These are phyloP conservation scores for Drosophila sucinea DNA, from an alignment of 1,140 invertebrate genomes.

Conservation along the genomic window DNA sequence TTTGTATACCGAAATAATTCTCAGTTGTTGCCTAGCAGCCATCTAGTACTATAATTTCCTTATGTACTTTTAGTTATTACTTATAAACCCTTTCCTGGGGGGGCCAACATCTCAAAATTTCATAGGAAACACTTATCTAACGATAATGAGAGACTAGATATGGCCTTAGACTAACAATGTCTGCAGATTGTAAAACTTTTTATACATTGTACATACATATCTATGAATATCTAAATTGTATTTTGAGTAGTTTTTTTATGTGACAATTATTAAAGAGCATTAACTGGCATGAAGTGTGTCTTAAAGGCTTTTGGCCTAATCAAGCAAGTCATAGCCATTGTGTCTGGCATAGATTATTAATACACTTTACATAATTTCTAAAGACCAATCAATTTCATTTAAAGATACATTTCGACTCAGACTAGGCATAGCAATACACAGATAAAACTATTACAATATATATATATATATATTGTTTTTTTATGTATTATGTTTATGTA, in stretches of 20 bases:
- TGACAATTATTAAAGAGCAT: background rate
- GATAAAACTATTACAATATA: background rate
- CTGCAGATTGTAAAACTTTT: constrained; percentile 2
- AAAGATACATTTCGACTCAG: background rate
- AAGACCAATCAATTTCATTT: background rate
- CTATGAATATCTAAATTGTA: constrained; percentile 4
- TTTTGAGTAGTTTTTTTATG: constrained; percentile 1
- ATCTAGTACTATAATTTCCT: too few species aligned
- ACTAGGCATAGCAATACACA: background rate
- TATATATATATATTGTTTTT: background rate
- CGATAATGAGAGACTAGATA: background rate
- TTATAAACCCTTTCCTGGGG: background rate
- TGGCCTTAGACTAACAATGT: background rate
- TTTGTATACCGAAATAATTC: too few species aligned
- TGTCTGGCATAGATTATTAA: background rate
- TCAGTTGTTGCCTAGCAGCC: too few species aligned
- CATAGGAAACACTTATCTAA: background rate
- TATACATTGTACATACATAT: constrained; percentile 11
- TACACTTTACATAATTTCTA: background rate
- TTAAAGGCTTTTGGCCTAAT: background rate
- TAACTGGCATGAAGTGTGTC: background rate
- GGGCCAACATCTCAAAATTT: too few species aligned
- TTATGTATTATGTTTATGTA: too few species aligned
- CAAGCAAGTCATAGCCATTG: constrained; percentile 1
- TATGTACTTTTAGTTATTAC: too few species aligned